phyloP scores from a whole-genome alignment of 2,113 vertebrate species.

The Spermophilus dauricus region DNA sequence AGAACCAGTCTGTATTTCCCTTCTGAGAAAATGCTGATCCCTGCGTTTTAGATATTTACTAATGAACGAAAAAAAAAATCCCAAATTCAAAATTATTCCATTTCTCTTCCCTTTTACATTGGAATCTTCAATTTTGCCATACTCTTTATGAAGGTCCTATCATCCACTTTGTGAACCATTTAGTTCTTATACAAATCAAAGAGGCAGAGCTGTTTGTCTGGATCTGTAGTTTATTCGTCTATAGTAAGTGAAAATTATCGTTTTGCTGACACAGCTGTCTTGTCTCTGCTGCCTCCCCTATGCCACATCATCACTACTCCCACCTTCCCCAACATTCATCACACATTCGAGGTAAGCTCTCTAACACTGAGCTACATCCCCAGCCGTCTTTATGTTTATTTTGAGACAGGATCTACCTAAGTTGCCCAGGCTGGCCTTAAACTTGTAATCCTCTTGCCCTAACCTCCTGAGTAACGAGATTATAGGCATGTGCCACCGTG shows the following conservation, averaged over 20 bases:
- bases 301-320: too few relatives aligned
- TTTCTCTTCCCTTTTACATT: background rate
- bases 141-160: background rate
- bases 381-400: too few relatives aligned
- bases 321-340: too few relatives aligned
- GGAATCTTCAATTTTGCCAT: background rate
- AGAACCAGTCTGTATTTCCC: background rate
- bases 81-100: background rate
- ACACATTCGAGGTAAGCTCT: too few relatives aligned
- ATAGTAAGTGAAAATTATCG: background rate
- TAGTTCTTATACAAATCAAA: constrained; percentile 14
- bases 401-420: too few relatives aligned
- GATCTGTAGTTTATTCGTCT: background rate
- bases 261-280: background rate
- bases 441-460: too few relatives aligned
- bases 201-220: background rate
- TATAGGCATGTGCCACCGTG: too few relatives aligned
- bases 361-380: too few relatives aligned
- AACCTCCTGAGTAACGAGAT: too few relatives aligned
- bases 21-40: constrained; percentile 1
- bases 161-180: background rate
- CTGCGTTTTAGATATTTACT: background rate
- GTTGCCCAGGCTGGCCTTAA: too few relatives aligned
- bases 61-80: background rate
- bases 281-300: background rate